phyloP scores from a whole-genome alignment of 2,113 vertebrate genomes.

The Anoplopoma fimbria region DNA sequence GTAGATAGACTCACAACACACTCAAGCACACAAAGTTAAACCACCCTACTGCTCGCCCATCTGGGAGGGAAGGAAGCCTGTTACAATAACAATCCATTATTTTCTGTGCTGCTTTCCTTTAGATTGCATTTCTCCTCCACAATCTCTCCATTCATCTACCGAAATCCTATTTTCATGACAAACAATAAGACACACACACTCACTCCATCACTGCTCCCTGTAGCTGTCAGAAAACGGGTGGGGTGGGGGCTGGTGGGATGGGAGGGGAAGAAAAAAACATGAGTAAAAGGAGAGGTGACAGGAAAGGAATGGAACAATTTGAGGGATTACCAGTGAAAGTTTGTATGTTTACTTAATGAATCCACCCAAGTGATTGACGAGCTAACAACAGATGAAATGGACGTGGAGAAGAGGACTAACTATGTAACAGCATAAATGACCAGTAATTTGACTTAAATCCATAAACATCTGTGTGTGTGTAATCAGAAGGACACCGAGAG shows the following conservation, averaged over 20 bases:
- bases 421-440: background rate
- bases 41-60: constrained; percentile 30
- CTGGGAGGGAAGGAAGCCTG: constrained; percentile 47
- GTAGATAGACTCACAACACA: constrained; percentile 17
- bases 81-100: constrained; percentile 75
- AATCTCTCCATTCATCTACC: constrained; percentile 77
- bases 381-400: constrained; percentile 4
- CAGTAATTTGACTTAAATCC: background rate
- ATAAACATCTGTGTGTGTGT: background rate
- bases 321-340: constrained; percentile 54
- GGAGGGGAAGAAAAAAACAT: constrained; percentile 45
- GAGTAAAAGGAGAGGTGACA: constrained; percentile 52
- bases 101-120: constrained; percentile 66
- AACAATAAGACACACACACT: constrained; percentile 76
- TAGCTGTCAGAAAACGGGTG: constrained; percentile 60
- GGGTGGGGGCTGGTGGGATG: background rate
- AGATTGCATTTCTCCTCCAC: constrained; percentile 74
- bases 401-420: background rate
- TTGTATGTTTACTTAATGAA: constrained; percentile 22
- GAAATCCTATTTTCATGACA: constrained; percentile 81
- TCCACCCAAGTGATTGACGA: constrained; percentile 5
- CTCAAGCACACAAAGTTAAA: constrained; percentile 40
- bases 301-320: constrained; percentile 64
- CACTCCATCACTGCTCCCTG: constrained; percentile 72
- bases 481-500: background rate